A percentile compares a stretch with the other conserved stretches of the same genome.
These are phyloP conservation scores for Psylliodes chrysocephalus DNA, from an alignment of 2,888 invertebrate species.

Conservation along the genomic window DNA sequence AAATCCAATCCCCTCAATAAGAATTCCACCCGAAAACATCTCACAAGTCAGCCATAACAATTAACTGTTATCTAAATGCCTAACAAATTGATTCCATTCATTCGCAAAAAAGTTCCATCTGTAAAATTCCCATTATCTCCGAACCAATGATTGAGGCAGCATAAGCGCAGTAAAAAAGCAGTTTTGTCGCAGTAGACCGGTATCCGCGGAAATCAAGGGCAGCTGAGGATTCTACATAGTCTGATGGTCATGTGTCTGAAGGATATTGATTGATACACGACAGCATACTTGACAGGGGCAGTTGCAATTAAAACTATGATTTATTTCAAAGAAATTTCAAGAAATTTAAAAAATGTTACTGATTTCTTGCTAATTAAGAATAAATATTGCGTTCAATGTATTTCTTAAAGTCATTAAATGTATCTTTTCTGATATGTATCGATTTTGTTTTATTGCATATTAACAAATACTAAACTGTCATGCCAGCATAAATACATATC, in stretches of 20 bases:
- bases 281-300: constrained; percentile 24
- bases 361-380: not conserved
- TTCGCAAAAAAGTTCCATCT: constrained; percentile 39
- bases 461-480: no score
- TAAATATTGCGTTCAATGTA: not conserved
- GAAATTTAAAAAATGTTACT: constrained; percentile 19
- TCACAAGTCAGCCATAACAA: constrained; percentile 44
- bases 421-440: no score
- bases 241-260: constrained; percentile 23
- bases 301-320: constrained; percentile 31
- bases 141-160: constrained; percentile 38
- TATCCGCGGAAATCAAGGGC: constrained; percentile 46
- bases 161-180: constrained; percentile 36
- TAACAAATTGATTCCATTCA: constrained; percentile 48
- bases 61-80: constrained; percentile 48
- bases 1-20: constrained; percentile 18
- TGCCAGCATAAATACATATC: no score
- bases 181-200: constrained; percentile 40
- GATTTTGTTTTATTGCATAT: no score
- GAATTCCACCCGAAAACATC: constrained; percentile 28
- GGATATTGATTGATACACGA: constrained; percentile 31
- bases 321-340: constrained; percentile 17
- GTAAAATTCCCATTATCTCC: constrained; percentile 42
- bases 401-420: not conserved
- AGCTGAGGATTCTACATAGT: constrained; percentile 38